Base-by-base conservation (phyloP, 2,113 vertebrate genomes). In the Holacanthus passer region DNA sequence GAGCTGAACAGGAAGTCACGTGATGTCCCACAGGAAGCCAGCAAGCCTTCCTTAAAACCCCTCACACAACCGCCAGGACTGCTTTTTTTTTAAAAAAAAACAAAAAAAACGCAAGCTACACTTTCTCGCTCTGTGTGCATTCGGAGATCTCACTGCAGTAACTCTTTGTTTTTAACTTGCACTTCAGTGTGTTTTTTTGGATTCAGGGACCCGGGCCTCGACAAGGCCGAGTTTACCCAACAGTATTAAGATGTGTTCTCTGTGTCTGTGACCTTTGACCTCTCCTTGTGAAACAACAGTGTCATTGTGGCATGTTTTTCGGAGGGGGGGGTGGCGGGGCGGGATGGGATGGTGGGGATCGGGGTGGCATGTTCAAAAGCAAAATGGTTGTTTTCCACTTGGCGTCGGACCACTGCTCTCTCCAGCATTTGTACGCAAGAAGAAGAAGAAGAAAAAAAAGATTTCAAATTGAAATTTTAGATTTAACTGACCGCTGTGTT, bases 171-270 rank as follows among this genome's bases (percentile, higher is more conserved):
- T 90, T 95, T 94, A 96, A 78, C 72, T 96, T 96, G 96, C 95
- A 88, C 91, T 95, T 81, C 69, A 77, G 56, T 68, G 71, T 87
- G 56, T 93, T 39, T 80, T 29, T 80, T 73, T 79, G 27, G 19
- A 78, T 80, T 83, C 85, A 85, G 89, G 86, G 89, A 88, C 87
- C 62, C 13, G 48, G 65, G 81, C 83, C 79, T 64, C 1, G 3
- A 59, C 41, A 8, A 0, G 77, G 95, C 95, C 93, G 96, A 96
- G 95, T 96, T 96, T 97, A 92, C 82, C 97, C 96, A 96, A 97
- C 97, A 99, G 98, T 99, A 97, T 99, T 99, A 98, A 95, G 95
- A 96, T 93, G 92, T 92, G 80, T 90, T 89, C 94, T 96, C 94
- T 89, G 94, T 96, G 93, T 97, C 95, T 96, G 96, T 97, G 97